Conservation (phyloP, 2,113 vertebrate genomes). For the Oriolus oriolus region DNA sequence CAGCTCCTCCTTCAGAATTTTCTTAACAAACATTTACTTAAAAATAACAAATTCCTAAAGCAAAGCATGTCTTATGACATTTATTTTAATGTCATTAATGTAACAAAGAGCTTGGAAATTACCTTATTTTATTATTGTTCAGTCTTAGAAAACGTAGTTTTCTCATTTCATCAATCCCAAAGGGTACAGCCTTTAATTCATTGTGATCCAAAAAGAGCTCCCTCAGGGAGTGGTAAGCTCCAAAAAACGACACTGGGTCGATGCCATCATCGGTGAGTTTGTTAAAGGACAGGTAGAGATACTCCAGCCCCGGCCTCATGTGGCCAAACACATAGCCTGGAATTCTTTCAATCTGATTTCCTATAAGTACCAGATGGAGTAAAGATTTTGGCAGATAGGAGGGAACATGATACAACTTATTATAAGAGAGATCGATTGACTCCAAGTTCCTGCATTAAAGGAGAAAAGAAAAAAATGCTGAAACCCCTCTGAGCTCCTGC, state of each 20-base stretch:
- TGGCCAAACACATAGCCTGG: constrained; percentile 95
- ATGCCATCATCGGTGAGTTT: constrained; percentile 82
- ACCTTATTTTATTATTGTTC: constrained; percentile 94
- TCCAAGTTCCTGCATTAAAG: constrained; percentile 84
- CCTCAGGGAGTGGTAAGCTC: constrained; percentile 82
- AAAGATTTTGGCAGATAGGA: constrained; percentile 92
- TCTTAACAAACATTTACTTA: not conserved
- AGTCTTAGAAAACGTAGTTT: constrained; percentile 86
- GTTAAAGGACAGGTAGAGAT: constrained; percentile 94
- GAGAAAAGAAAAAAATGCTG: not conserved
- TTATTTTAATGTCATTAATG: not conserved
- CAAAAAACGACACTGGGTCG: constrained; percentile 89
- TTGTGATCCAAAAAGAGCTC: constrained; percentile 95
- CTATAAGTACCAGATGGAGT: constrained; percentile 87
- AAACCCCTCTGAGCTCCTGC: not conserved
- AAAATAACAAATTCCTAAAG: not conserved
- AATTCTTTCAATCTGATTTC: constrained; percentile 93
- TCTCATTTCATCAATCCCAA: constrained; percentile 88
- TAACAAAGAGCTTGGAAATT: constrained; percentile 13
- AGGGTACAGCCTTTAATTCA: constrained; percentile 80
- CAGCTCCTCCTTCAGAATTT: not conserved
- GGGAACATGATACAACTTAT: constrained; percentile 90
- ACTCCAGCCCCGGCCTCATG: constrained; percentile 91
- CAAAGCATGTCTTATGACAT: not conserved
- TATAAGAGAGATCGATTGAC: constrained; percentile 92